Base-by-base conservation (phyloP, 1,140 invertebrate genomes). In the Matsumurasca onukii region DNA sequence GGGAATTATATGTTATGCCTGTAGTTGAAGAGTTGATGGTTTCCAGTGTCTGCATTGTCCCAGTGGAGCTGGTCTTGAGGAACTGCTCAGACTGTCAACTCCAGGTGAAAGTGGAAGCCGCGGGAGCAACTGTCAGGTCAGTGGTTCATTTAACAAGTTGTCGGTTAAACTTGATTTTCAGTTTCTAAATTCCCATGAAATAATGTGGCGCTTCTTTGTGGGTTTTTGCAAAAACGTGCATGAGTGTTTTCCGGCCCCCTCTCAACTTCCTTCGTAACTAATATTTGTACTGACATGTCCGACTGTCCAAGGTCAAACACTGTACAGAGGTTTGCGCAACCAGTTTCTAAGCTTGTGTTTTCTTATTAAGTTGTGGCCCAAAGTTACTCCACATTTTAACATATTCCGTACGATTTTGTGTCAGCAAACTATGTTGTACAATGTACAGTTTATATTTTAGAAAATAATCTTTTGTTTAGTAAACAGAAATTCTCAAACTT, bases 41-140 rank as follows among this genome's bases (percentile, higher is more conserved):
- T 55, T 72, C 29, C 34, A 72, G 71, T 31, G 67, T 72, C 17
- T 71, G 68, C 63, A 48, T 66, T 34, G 57, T 70, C 20, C 61
- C 66, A 66, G 57, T 73, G 24, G 31, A 68, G 2, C 49, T 74
- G 57, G 65, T 71, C 24, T 13, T 73, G 31, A 65, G 71, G 34
- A 69, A 68, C 34, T 70, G 61, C 69, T 59, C 69, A 68, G 70
- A 65, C 73, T 71, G 69, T 73, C 70, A 65, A 77, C 77, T 66
- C 27, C 45, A 66, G 59, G 72, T 69, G 22, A 70, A 71, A 67
- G 24, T 73, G 3, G n/a, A 69, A 48, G 29, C 66, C 29, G 17
- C 57, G n/a, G 30, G 61, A n/a, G 20, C 34, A n/a, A 64, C 22
- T 34, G 57, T 48, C 30, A 71, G 59, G 61, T 71, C 31, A 51